A percentile compares a stretch with the other conserved stretches of the same genome.
phyloP scores from a whole-genome alignment of 2,113 vertebrate genomes.

The Ellobius talpinus region DNA sequence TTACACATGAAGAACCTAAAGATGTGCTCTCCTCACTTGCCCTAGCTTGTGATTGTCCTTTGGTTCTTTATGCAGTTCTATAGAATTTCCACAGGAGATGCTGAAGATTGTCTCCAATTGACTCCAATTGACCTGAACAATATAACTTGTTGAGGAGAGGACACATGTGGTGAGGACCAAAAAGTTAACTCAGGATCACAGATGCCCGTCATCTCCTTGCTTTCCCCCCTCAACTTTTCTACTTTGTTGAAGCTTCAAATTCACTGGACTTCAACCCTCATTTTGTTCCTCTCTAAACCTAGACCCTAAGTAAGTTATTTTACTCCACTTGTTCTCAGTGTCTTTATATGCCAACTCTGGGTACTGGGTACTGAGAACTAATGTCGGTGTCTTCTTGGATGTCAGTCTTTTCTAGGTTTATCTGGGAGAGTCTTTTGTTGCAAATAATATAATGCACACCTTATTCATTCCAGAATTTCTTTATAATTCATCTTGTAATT shows the following conservation, averaged over 20 bases:
- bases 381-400: background rate
- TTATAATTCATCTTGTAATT: constrained; percentile 12
- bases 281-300: background rate
- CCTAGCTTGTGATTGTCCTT: background rate
- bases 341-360: background rate
- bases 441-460: background rate
- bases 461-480: background rate
- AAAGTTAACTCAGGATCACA: background rate
- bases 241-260: background rate
- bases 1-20: background rate
- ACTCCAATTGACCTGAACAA: background rate
- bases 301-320: background rate
- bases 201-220: background rate
- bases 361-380: background rate
- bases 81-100: background rate
- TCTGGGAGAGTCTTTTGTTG: background rate
- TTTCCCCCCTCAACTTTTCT: background rate
- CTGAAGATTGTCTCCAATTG: background rate
- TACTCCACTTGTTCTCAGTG: background rate
- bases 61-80: background rate
- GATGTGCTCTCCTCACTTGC: background rate
- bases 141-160: background rate
- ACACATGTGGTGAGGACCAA: background rate
- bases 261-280: background rate
- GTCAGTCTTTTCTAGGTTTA: background rate